phyloP scores from a whole-genome alignment of 2,113 vertebrate genomes.

The Hipposideros armiger region DNA sequence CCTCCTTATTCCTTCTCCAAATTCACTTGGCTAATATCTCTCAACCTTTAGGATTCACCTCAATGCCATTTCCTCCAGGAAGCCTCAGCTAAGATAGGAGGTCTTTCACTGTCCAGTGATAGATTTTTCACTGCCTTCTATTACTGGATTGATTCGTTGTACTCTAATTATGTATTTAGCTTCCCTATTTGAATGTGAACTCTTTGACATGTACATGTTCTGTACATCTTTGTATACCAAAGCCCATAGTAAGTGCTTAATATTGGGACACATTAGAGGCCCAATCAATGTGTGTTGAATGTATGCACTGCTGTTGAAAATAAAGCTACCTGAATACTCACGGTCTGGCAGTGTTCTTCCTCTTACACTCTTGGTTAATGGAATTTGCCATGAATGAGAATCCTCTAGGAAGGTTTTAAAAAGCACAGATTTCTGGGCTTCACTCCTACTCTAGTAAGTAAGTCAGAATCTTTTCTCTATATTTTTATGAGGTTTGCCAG shows the following conservation, averaged over 20 bases:
- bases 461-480: background rate
- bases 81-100: background rate
- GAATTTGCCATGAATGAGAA: background rate
- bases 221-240: background rate
- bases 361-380: background rate
- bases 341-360: background rate
- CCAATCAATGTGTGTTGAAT: background rate
- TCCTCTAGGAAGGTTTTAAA: background rate
- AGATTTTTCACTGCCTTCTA: background rate
- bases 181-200: background rate
- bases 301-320: background rate
- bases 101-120: background rate
- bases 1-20: background rate
- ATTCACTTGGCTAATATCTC: background rate
- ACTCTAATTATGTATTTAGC: background rate
- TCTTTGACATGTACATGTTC: background rate
- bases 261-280: background rate
- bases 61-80: background rate
- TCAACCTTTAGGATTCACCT: background rate
- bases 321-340: background rate
- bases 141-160: background rate
- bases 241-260: background rate
- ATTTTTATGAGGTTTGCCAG: conserved; percentile 15
- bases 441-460: background rate
- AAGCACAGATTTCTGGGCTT: background rate